Conservation (phyloP, 2,113 vertebrate genomes). For the Chitala chitala region DNA sequence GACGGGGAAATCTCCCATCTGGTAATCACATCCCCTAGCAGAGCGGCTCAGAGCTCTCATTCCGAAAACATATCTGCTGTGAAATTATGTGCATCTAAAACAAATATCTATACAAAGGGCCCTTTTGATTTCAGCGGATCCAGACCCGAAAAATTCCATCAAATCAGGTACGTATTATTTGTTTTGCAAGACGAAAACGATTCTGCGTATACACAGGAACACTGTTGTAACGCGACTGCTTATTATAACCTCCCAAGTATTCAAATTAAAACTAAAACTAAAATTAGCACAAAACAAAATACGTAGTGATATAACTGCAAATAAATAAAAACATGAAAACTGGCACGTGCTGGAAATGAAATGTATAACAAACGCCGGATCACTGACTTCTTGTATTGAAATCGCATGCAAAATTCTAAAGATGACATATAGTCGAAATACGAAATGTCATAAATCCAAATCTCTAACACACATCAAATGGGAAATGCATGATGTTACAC, state of each 20-base stretch:
- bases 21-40: conserved; percentile 76
- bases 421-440: neutral
- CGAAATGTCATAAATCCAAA: conserved; percentile 12
- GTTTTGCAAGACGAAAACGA: conserved; percentile 23
- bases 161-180: conserved; percentile 35
- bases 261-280: conserved; percentile 27
- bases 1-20: conserved; percentile 79
- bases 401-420: conserved; percentile 8
- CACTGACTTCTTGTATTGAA: conserved; percentile 3
- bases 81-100: conserved; percentile 78
- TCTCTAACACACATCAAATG: conserved; percentile 14
- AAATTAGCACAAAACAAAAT: conserved; percentile 25
- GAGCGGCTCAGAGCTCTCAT: conserved; percentile 63
- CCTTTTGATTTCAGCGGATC: conserved; percentile 29
- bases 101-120: conserved; percentile 55
- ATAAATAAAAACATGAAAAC: neutral
- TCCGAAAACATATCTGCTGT: conserved; percentile 74
- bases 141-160: conserved; percentile 34
- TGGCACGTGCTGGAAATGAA: neutral
- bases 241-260: conserved; percentile 32
- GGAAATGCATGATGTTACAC: conserved; percentile 5
- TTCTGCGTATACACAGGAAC: conserved; percentile 20
- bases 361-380: conserved; percentile 3
- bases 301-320: conserved; percentile 11
- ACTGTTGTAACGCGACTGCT: conserved; percentile 31